These are phyloP conservation scores for Corythornis cristatus DNA, from an alignment of 2,113 vertebrate genomes.

Conservation along the genomic window DNA sequence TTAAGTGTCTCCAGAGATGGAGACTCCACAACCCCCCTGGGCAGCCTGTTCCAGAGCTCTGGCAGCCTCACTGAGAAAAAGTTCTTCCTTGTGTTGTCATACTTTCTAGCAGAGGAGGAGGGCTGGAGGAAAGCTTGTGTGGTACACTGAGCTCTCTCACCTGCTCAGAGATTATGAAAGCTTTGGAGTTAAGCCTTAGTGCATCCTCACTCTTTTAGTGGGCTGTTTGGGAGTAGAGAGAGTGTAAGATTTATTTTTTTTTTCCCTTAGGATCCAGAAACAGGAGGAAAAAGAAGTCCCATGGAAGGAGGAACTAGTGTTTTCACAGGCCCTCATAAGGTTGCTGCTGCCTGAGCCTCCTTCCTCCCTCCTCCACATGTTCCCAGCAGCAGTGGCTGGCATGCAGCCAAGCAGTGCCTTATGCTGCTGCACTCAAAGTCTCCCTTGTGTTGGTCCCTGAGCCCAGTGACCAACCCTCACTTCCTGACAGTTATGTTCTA, in stretches of 20 bases:
- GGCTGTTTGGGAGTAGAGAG: neutral
- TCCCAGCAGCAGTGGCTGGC: neutral
- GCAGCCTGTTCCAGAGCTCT: too few species aligned
- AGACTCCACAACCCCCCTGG: too few species aligned
- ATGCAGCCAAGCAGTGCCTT: neutral
- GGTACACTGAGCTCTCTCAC: neutral
- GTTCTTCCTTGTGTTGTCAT: neutral
- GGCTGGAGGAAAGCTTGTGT: neutral
- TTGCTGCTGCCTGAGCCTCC: neutral
- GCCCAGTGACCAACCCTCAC: neutral
- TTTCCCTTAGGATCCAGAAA: neutral
- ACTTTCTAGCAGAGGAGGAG: neutral
- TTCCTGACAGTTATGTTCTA: neutral
- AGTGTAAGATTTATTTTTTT: neutral
- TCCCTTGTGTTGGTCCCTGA: fast-evolving
- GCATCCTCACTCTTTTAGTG: neutral
- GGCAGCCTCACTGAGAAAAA: too few species aligned
- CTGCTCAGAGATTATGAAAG: neutral
- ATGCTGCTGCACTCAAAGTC: fast-evolving
- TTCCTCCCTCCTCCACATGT: neutral
- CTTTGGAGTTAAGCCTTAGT: neutral
- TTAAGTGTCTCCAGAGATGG: too few species aligned
- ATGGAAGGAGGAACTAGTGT: neutral
- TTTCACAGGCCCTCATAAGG: neutral
- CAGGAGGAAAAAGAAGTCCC: neutral